phyloP scores from a whole-genome alignment of 1,140 invertebrate species.

The Eueides isabella region DNA sequence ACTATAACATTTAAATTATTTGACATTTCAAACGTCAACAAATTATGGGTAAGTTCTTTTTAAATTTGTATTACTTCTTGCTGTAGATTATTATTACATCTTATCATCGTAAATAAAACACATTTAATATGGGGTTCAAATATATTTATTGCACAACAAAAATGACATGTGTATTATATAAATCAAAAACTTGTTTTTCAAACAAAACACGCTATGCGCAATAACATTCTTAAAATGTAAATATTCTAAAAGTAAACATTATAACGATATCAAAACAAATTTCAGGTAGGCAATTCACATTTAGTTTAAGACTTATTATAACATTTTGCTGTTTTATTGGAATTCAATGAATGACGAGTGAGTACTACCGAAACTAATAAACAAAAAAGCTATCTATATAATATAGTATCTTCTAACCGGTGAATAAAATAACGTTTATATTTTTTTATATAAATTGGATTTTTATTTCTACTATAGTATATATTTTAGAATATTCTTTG shows the following conservation, averaged over 20 bases:
- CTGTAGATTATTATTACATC: background rate
- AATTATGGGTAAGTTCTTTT: background rate
- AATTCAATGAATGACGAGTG: background rate
- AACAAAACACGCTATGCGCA: slow-evolving; percentile 38
- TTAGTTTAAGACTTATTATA: background rate
- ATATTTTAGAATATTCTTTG: background rate
- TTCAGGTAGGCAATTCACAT: slow-evolving; percentile 26
- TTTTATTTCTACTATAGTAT: background rate
- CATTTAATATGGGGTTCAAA: slow-evolving; percentile 37
- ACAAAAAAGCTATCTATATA: background rate
- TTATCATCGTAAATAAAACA: slow-evolving; percentile 28
- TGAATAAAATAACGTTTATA: background rate
- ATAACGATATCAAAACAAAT: slow-evolving; percentile 13
- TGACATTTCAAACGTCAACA: too few relatives aligned
- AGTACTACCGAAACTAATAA: background rate
- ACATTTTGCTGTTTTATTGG: background rate
- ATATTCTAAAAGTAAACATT: slow-evolving; percentile 9
- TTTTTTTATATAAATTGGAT: background rate
- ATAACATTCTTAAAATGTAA: slow-evolving; percentile 29
- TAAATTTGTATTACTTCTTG: background rate
- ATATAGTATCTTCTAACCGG: background rate
- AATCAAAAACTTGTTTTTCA: slow-evolving; percentile 33
- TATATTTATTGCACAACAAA: slow-evolving; percentile 58
- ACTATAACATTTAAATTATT: too few relatives aligned
- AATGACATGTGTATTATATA: slow-evolving; percentile 32